Evolutionary conservation across 2,888 invertebrate species (phyloP).

Genomic region (Seira musarum): DNA sequence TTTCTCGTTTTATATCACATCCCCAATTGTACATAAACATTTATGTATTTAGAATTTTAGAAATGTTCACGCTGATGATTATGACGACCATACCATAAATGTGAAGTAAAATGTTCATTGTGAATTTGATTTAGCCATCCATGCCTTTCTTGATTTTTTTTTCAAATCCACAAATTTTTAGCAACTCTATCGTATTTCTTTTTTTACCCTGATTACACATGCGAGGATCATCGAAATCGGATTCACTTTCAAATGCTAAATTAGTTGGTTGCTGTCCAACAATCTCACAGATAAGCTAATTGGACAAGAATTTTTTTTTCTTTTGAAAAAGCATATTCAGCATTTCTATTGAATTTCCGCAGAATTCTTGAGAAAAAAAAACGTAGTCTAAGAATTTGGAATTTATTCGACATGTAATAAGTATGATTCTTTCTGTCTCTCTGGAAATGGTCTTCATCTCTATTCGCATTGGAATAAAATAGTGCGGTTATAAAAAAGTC

Average conservation of each 20-base stretch:
- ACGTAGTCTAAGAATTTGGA: too few relatives aligned
- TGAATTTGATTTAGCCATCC: background rate
- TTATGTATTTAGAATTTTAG: too few relatives aligned
- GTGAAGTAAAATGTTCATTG: too few relatives aligned
- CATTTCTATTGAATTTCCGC: too few relatives aligned
- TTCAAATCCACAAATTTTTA: background rate
- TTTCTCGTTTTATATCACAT: too few relatives aligned
- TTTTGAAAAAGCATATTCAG: background rate
- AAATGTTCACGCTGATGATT: too few relatives aligned
- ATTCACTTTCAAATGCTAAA: background rate
- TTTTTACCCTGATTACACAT: background rate
- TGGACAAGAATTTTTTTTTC: background rate
- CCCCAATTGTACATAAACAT: too few relatives aligned
- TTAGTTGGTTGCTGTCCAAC: constrained; percentile 3
- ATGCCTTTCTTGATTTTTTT: background rate
- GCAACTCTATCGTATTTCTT: background rate
- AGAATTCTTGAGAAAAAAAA: too few relatives aligned
- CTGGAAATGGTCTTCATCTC: background rate
- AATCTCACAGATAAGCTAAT: constrained; percentile 5
- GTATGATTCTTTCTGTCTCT: background rate
- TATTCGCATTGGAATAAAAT: background rate
- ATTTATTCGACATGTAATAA: too few relatives aligned
- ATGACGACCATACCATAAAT: too few relatives aligned
- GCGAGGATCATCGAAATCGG: background rate
- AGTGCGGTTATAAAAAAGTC: background rate